phyloP scores from a whole-genome alignment of 2,888 invertebrate species.

The Bruchidius siliquastri region DNA sequence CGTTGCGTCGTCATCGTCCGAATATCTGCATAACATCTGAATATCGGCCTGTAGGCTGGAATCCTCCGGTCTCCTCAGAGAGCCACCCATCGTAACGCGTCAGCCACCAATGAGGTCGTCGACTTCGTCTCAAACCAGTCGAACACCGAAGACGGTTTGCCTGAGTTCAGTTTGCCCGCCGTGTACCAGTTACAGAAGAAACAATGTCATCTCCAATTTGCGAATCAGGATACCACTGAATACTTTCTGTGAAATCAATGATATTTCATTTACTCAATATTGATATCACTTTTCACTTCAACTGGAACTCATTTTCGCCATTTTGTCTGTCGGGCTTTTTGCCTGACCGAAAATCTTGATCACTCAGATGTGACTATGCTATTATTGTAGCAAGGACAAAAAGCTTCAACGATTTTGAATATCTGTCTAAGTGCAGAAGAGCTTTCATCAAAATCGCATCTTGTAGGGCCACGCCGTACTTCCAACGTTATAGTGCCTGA shows the following conservation, averaged over 20 bases:
- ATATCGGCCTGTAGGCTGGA: constrained; percentile 29
- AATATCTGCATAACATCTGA: constrained; percentile 29
- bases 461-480: no score
- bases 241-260: neutral
- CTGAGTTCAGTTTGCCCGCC: neutral
- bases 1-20: constrained; percentile 21
- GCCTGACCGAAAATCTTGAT: no score
- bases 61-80: constrained; percentile 28
- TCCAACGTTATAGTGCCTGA: no score
- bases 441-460: no score
- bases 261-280: no score
- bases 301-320: no score
- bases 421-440: no score
- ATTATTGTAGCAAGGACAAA: no score
- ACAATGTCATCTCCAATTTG: neutral
- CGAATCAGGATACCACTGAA: neutral
- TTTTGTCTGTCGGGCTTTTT: no score
- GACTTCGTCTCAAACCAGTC: constrained; percentile 23
- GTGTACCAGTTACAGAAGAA: neutral
- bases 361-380: no score
- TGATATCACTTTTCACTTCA: no score
- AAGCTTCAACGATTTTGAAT: no score
- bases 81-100: constrained; percentile 4
- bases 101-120: constrained; percentile 32
- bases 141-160: neutral